Evolutionary conservation across 2,888 invertebrate genomes (phyloP).

Genomic region (Bimastos eiseni): DNA sequence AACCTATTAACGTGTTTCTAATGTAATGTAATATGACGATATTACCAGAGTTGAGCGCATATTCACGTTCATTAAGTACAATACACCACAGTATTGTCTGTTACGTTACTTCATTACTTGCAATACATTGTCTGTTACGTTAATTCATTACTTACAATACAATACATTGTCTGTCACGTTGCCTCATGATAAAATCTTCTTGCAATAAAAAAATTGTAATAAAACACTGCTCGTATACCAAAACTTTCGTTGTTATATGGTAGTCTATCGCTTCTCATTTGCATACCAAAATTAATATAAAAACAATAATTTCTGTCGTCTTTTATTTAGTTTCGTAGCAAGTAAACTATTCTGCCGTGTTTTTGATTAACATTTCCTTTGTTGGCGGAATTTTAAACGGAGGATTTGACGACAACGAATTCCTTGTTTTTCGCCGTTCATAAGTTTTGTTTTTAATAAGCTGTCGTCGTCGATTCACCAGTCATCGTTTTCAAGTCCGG

Average conservation of each 20-base stretch:
- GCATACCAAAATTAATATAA: background rate
- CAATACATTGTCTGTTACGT: no score
- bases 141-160: no score
- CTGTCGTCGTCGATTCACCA: background rate
- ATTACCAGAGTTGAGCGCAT: background rate
- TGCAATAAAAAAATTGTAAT: no score
- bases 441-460: background rate
- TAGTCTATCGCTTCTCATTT: background rate
- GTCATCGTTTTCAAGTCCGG: slow-evolving; percentile 4
- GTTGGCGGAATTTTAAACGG: background rate
- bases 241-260: no score
- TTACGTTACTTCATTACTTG: background rate
- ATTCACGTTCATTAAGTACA: background rate
- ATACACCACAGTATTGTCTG: background rate
- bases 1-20: no score
- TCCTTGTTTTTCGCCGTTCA: background rate
- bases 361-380: background rate
- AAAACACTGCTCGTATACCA: no score
- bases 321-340: background rate
- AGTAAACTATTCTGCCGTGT: background rate
- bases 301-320: background rate
- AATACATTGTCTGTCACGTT: no score
- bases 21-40: background rate
- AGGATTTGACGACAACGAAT: background rate
- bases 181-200: no score